phyloP scores from a whole-genome alignment of 2,113 vertebrate species.

The Grantiella picta region DNA sequence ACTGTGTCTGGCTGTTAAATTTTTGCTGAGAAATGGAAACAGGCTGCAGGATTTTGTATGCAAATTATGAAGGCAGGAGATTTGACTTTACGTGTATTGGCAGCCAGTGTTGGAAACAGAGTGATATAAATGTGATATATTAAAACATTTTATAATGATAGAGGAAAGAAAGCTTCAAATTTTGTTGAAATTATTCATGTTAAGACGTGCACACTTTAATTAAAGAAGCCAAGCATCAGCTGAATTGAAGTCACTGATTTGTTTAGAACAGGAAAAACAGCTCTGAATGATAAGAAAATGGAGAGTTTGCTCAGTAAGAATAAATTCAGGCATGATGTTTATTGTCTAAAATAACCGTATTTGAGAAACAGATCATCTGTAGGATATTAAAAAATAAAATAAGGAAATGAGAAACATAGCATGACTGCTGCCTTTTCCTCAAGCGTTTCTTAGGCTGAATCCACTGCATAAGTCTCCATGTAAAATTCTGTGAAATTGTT shows the following conservation, averaged over 20 bases:
- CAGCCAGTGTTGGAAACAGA: not conserved
- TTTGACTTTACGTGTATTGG: not conserved
- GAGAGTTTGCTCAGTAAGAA: not conserved
- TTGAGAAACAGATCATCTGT: not conserved
- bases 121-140: not conserved
- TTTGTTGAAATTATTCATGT: not conserved
- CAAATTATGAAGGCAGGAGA: not conserved
- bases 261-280: not conserved
- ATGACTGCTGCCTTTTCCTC: not conserved
- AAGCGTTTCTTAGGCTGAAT: not conserved
- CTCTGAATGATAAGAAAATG: not conserved
- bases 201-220: not conserved
- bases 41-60: not conserved
- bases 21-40: not conserved
- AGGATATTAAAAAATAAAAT: not conserved
- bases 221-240: not conserved
- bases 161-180: not conserved
- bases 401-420: not conserved
- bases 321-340: not conserved
- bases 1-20: not conserved
- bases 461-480: not conserved
- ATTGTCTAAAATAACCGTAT: not conserved
- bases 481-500: not conserved
- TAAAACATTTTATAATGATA: not conserved
- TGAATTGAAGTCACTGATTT: not conserved